phyloP scores from a whole-genome alignment of 2,797 vertebrate genomes.

The Carduelis carduelis region DNA sequence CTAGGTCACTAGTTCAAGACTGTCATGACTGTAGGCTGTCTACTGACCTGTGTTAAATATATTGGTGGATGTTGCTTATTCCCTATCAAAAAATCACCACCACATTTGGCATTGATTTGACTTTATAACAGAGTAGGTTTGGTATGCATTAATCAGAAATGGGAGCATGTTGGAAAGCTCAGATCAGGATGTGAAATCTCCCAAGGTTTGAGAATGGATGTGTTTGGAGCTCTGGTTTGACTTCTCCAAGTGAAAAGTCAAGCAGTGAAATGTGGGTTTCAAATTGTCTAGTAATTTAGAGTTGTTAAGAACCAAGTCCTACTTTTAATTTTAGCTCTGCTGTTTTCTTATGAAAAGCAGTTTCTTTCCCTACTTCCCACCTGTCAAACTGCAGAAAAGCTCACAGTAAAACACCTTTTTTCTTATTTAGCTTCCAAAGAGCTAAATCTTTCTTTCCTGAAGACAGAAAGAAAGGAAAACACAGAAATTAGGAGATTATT shows the following conservation, averaged over 20 bases:
- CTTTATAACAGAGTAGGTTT: slow-evolving; percentile 53
- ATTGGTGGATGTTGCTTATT: slow-evolving; percentile 49
- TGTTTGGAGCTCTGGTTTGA: slow-evolving; percentile 40
- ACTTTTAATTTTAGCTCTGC: slow-evolving; percentile 48
- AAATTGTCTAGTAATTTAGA: slow-evolving; percentile 44
- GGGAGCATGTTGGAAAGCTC: slow-evolving; percentile 54
- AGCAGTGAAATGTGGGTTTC: slow-evolving; percentile 31
- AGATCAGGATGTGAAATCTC: slow-evolving; percentile 54
- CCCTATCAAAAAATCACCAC: slow-evolving; percentile 64
- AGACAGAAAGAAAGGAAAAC: slow-evolving; percentile 38
- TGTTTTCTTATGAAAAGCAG: slow-evolving; percentile 19
- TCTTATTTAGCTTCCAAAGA: slow-evolving; percentile 49
- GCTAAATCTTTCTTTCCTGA: too few species aligned
- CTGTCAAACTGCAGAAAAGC: slow-evolving; percentile 17
- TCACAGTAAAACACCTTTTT: slow-evolving; percentile 27
- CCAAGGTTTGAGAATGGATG: slow-evolving; percentile 55
- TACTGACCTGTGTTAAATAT: slow-evolving; percentile 63
- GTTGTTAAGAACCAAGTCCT: slow-evolving; percentile 30
- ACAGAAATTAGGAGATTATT: slow-evolving; percentile 57
- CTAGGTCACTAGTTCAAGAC: slow-evolving; percentile 68
- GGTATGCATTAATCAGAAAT: slow-evolving; percentile 64
- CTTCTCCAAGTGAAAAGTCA: slow-evolving; percentile 49
- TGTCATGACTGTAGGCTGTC: slow-evolving; percentile 63
- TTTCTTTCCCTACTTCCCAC: slow-evolving; percentile 47
- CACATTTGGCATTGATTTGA: slow-evolving; percentile 68